A percentile compares a stretch with the other conserved stretches of the same genome.
phyloP scores from a whole-genome alignment of 2,888 invertebrate species.

The Capitulum mitella region DNA sequence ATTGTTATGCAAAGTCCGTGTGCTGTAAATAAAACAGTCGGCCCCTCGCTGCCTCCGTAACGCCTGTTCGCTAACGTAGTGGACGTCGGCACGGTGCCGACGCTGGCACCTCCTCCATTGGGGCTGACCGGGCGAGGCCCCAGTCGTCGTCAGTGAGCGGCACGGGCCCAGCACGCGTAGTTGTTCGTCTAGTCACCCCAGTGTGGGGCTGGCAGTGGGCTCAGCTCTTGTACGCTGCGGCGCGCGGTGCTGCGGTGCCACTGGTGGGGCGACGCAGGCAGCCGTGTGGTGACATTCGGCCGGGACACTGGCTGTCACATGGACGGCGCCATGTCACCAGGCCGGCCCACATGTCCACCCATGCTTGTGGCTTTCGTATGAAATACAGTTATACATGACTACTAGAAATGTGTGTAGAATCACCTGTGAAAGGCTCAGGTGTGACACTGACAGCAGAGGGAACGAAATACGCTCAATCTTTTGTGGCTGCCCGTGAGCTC shows the following conservation, averaged over 20 bases:
- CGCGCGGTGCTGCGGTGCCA: no score
- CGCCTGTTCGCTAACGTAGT: not conserved
- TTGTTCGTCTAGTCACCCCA: conserved; percentile 1
- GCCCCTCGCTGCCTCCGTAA: not conserved
- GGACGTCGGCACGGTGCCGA: no score
- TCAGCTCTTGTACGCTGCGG: not conserved
- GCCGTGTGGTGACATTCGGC: no score
- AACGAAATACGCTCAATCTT: no score
- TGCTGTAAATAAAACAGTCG: not conserved
- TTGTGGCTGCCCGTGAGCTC: no score
- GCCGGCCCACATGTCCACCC: not conserved
- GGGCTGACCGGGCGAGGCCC: not conserved
- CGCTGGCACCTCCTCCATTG: no score
- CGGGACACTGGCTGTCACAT: no score
- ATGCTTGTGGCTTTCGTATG: not conserved
- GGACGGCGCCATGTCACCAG: no score
- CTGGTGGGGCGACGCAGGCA: not conserved
- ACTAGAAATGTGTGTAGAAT: not conserved
- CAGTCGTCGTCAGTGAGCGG: not conserved
- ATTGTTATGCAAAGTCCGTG: not conserved
- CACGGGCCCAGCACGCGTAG: not conserved
- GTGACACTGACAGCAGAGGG: no score
- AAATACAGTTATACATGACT: not conserved
- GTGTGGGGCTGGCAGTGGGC: not conserved
- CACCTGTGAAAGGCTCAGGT: no score